A percentile compares a stretch with the other conserved stretches of the same genome.
Evolutionary conservation across 2,113 vertebrate genomes (phyloP).

Genomic region (Pandion haliaetus): DNA sequence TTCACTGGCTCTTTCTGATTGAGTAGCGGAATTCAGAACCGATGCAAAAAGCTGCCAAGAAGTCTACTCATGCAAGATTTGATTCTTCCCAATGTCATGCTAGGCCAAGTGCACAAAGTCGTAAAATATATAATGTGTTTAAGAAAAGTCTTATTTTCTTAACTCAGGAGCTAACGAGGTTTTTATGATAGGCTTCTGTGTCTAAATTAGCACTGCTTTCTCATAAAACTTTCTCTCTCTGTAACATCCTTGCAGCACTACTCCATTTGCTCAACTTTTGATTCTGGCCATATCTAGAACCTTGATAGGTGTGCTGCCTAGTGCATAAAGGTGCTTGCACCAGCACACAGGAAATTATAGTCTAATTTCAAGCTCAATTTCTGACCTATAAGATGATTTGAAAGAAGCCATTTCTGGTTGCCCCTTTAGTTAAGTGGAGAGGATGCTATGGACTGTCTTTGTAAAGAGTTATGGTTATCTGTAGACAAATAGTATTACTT

Average conservation of each 20-base stretch:
- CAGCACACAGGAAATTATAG: not conserved
- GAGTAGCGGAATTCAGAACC: not conserved
- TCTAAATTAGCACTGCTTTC: not conserved
- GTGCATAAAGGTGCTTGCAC: not conserved
- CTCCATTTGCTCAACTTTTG: not conserved
- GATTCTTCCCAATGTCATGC: not conserved
- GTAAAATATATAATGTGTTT: not conserved
- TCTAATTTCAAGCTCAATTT: not conserved
- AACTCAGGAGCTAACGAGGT: not conserved
- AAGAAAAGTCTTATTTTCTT: not conserved
- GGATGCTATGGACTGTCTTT: not conserved
- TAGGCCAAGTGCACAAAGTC: not conserved
- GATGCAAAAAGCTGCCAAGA: not conserved
- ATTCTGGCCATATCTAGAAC: not conserved
- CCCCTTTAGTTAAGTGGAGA: not conserved
- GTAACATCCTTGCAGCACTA: not conserved
- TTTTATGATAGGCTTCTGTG: not conserved
- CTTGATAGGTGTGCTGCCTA: not conserved
- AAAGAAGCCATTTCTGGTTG: not conserved
- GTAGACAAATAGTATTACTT: not conserved
- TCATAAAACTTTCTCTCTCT: not conserved
- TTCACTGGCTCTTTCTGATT: not conserved
- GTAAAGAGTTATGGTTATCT: not conserved
- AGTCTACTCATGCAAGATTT: not conserved
- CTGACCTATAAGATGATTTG: not conserved